Percentiles rank a stretch among this genome's conserved stretches.
These are phyloP conservation scores for Sterrhoptilus dennistouni DNA, from an alignment of 2,113 vertebrate genomes.

Conservation along the genomic window DNA sequence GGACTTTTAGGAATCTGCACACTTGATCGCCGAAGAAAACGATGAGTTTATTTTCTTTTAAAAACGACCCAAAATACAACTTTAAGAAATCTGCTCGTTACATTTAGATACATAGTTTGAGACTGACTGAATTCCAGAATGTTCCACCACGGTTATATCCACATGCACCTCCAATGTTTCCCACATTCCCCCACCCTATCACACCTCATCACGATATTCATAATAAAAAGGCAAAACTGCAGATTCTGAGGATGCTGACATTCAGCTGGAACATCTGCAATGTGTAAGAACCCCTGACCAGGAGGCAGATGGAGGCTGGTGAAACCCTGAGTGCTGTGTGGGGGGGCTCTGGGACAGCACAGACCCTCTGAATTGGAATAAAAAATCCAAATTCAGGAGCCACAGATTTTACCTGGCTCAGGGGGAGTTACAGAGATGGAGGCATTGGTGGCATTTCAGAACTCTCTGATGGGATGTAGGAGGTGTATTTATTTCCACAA, in stretches of 20 bases:
- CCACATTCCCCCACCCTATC: background rate
- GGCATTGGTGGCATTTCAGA: fast-evolving
- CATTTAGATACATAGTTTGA: background rate
- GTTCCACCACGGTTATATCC: background rate
- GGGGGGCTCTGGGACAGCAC: background rate
- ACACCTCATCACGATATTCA: background rate
- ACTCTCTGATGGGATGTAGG: background rate
- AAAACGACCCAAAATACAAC: constrained; percentile 7
- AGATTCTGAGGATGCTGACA: background rate
- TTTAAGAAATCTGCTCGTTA: background rate
- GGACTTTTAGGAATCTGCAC: background rate
- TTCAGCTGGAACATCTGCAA: background rate
- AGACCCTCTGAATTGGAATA: background rate
- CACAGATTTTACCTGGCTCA: fast-evolving
- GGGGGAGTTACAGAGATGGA: background rate
- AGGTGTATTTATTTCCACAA: background rate
- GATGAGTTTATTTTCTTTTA: constrained; percentile 8
- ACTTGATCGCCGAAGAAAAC: constrained; percentile 1
- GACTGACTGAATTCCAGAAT: background rate
- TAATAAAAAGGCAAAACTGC: background rate
- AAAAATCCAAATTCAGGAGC: background rate
- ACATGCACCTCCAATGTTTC: background rate
- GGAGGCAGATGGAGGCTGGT: background rate
- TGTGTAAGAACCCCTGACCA: background rate
- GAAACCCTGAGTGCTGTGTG: background rate